These are phyloP conservation scores for Pygoscelis adeliae DNA, from an alignment of 2,113 vertebrate species.

Conservation along the genomic window DNA sequence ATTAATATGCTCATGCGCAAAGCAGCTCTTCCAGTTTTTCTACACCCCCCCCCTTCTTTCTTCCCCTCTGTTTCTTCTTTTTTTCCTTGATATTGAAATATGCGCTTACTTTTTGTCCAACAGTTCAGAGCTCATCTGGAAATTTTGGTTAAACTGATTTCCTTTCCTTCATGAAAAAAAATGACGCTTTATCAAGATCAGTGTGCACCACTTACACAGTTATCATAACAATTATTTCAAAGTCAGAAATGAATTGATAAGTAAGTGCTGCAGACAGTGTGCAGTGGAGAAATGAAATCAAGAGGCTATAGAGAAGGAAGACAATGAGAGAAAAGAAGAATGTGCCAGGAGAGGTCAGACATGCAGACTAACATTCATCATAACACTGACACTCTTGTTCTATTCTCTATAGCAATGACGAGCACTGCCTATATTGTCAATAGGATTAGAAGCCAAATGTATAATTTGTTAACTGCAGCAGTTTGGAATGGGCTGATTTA, in stretches of 20 bases:
- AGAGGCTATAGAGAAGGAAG: neutral
- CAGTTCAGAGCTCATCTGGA: neutral
- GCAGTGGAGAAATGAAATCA: neutral
- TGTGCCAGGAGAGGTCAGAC: neutral
- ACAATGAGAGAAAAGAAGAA: neutral
- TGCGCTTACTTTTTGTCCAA: neutral
- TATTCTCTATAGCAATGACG: neutral
- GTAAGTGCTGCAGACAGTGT: neutral
- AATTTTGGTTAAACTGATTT: neutral
- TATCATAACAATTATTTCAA: neutral
- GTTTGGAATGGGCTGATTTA: neutral
- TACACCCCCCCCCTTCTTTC: too few relatives aligned
- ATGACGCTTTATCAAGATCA: neutral
- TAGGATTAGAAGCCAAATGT: neutral
- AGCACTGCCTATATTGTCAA: neutral
- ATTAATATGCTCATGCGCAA: neutral
- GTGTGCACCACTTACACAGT: neutral
- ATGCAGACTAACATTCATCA: neutral
- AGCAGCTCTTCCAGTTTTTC: neutral
- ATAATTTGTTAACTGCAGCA: neutral
- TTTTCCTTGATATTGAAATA: neutral
- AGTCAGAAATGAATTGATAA: neutral
- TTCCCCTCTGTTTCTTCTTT: neutral
- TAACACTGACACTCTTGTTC: neutral
- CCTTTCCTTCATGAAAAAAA: neutral